Evolutionary conservation across 92 coral and sea anemone species (phyloP).

Genomic region (Heliopora coerulea): DNA sequence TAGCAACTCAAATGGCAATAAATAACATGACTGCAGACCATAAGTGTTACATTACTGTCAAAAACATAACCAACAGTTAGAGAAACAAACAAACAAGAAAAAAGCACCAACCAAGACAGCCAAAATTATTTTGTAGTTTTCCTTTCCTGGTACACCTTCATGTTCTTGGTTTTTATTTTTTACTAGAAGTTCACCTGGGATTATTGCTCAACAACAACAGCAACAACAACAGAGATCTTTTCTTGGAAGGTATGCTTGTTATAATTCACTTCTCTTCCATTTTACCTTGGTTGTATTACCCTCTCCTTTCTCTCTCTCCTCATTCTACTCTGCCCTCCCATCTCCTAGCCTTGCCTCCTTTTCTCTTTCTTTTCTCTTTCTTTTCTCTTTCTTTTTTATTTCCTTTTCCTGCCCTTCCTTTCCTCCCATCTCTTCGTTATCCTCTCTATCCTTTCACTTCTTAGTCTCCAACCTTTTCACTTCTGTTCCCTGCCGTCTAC

Average conservation of each 20-base stretch:
- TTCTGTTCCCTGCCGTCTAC: not conserved
- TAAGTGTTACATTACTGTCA: too few species aligned
- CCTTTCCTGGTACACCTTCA: not conserved
- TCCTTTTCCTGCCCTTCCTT: not conserved
- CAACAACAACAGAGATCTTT: constrained; percentile 57
- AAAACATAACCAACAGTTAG: constrained; percentile 85
- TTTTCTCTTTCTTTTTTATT: not conserved
- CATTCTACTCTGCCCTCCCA: not conserved
- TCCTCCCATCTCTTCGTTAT: not conserved
- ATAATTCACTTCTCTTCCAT: not conserved
- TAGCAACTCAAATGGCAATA: too few species aligned
- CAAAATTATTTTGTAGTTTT: constrained; percentile 24
- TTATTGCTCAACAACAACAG: constrained; percentile 63
- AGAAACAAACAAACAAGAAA: constrained; percentile 59
- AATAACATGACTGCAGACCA: too few species aligned
- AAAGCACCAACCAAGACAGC: constrained; percentile 37
- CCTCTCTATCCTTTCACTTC: not conserved
- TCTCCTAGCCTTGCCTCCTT: not conserved
- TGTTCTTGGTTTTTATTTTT: not conserved
- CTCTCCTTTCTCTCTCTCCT: not conserved
- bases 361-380: not conserved
- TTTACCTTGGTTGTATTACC: not conserved
- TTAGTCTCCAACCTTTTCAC: not conserved
- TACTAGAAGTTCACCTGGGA: constrained; percentile 23
- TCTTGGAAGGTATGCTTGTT: constrained; percentile 61